Evolutionary conservation across 2,888 invertebrate genomes (phyloP).

Genomic region (Agapostemon virescens): DNA sequence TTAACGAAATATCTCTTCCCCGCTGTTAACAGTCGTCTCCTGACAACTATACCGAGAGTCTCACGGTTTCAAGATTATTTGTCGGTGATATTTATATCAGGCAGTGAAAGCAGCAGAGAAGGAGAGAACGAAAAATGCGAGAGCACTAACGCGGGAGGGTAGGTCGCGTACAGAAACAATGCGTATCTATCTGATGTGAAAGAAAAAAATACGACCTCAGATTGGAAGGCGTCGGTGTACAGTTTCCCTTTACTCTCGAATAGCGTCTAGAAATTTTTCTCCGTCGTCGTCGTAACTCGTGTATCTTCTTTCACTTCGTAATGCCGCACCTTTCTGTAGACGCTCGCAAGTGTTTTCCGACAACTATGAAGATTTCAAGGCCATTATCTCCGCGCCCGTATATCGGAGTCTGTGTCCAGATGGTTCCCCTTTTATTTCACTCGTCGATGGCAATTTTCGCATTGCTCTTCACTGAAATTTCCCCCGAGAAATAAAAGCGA

Average conservation of each 20-base stretch:
- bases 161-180: constrained; percentile 24
- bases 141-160: constrained; percentile 4
- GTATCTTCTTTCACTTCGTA: constrained; percentile 15
- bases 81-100: constrained; percentile 48
- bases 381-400: background rate
- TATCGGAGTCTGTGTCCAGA: background rate
- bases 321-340: background rate
- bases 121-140: constrained; percentile 17
- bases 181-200: background rate
- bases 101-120: constrained; percentile 6
- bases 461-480: constrained; percentile 47
- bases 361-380: constrained; percentile 33
- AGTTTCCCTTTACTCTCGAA: background rate
- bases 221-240: background rate
- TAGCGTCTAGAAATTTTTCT: background rate
- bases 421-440: background rate
- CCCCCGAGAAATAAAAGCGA: constrained; percentile 55
- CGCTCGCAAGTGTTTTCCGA: constrained; percentile 2
- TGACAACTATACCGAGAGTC: background rate
- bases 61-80: constrained; percentile 29
- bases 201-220: background rate
- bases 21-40: background rate
- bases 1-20: background rate
- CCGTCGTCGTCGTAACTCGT: background rate
- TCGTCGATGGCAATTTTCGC: constrained; percentile 21